Evolutionary conservation across 2,888 invertebrate genomes (phyloP).

Genomic region (Acleris emargana): DNA sequence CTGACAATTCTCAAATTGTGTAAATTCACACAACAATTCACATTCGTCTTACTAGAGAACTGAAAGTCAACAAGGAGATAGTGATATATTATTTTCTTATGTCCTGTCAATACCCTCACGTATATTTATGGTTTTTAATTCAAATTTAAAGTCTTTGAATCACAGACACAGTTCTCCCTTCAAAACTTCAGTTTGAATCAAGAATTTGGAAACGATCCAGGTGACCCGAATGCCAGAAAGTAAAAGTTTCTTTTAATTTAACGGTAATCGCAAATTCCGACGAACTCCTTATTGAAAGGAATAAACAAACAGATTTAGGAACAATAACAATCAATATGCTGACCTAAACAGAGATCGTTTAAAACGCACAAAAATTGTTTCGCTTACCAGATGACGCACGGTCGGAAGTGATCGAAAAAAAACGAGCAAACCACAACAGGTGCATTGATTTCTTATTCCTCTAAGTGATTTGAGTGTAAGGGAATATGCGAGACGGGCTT

Average conservation of each 20-base stretch:
- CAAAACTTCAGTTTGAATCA: slow-evolving; percentile 52
- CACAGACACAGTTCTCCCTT: slow-evolving; percentile 38
- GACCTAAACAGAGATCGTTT: slow-evolving; percentile 33
- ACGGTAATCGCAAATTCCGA: slow-evolving; percentile 53
- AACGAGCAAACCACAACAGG: slow-evolving; percentile 54
- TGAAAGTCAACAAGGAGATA: background rate
- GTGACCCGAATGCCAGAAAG: slow-evolving; percentile 70
- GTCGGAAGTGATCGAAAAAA: slow-evolving; percentile 12
- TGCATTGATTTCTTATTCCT: slow-evolving; percentile 64
- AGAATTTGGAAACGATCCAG: slow-evolving; percentile 74
- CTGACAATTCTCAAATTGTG: background rate
- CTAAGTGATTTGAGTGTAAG: slow-evolving; percentile 58
- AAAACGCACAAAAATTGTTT: background rate
- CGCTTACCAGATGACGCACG: slow-evolving; percentile 3
- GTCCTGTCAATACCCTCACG: too few species aligned
- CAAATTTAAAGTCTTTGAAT: slow-evolving; percentile 11
- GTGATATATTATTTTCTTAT: background rate
- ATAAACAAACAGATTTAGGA: background rate
- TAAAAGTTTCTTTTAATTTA: slow-evolving; percentile 57
- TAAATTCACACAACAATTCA: background rate
- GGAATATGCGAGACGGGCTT: slow-evolving; percentile 39
- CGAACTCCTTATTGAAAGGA: background rate
- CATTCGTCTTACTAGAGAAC: background rate
- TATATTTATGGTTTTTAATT: background rate
- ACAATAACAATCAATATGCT: slow-evolving; percentile 9